These are phyloP conservation scores for Eumaeus atala DNA, from an alignment of 1,140 invertebrate genomes.

Conservation along the genomic window DNA sequence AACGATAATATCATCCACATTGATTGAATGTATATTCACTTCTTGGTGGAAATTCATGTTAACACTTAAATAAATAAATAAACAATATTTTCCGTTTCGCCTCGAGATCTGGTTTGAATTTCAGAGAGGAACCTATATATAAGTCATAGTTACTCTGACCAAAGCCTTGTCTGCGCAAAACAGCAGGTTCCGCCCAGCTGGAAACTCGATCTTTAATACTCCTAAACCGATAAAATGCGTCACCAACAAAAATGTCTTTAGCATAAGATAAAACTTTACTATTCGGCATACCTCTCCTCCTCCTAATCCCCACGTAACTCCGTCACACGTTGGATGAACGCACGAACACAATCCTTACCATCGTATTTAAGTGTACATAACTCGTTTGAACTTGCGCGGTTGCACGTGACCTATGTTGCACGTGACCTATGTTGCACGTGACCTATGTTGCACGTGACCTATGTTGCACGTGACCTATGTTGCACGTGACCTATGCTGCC, in stretches of 20 bases:
- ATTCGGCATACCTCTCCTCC: constrained; percentile 13
- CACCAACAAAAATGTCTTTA: constrained; percentile 26
- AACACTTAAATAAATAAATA: too few species aligned
- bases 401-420: too few species aligned
- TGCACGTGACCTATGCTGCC: constrained; percentile 13
- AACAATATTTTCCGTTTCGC: constrained; percentile 22
- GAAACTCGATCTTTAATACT: constrained; percentile 11
- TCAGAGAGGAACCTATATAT: constrained; percentile 26
- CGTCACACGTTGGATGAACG: constrained; percentile 21
- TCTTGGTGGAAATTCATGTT: too few species aligned
- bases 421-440: too few species aligned
- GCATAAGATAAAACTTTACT: constrained; percentile 23
- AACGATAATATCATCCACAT: too few species aligned
- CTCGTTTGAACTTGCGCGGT: constrained; percentile 8
- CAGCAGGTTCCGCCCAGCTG: constrained; percentile 20
- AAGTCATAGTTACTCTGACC: constrained; percentile 29
- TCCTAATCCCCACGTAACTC: constrained; percentile 16
- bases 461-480: too few species aligned
- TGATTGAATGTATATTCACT: too few species aligned
- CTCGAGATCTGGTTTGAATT: constrained; percentile 30
- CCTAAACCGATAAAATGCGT: constrained; percentile 28
- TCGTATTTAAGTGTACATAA: constrained; percentile 22
- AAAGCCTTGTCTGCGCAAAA: constrained; percentile 27
- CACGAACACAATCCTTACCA: constrained; percentile 21
- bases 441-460: too few species aligned